Conservation (phyloP, 2,113 vertebrate species). For the Apaloderma vittatum region DNA sequence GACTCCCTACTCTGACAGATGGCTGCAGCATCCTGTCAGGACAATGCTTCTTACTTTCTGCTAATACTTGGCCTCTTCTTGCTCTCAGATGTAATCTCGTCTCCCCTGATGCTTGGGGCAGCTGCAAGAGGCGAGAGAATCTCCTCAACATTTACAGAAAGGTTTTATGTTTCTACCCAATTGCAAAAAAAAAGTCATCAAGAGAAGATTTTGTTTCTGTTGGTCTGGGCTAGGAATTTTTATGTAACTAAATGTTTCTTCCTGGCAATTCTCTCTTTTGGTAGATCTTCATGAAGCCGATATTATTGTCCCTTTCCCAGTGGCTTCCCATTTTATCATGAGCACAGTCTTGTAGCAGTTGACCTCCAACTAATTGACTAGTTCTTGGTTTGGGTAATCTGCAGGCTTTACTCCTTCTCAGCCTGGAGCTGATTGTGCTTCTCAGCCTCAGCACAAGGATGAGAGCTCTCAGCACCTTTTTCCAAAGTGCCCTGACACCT, state of each 20-base stretch:
- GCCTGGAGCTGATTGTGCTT: background rate
- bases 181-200: background rate
- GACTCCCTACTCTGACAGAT: background rate
- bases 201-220: slow-evolving; percentile 23
- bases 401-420: background rate
- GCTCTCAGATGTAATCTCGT: background rate
- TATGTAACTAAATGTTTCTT: background rate
- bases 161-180: background rate
- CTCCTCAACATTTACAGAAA: slow-evolving; percentile 14
- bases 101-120: background rate
- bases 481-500: background rate
- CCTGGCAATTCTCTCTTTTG: background rate
- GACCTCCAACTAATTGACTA: background rate
- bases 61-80: background rate
- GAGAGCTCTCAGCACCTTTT: background rate
- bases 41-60: background rate
- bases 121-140: background rate
- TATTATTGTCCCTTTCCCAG: background rate
- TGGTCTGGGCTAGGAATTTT: background rate
- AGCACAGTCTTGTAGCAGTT: background rate
- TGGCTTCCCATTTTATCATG: background rate
- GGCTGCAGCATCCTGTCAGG: background rate
- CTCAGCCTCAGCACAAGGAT: background rate
- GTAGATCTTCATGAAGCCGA: background rate
- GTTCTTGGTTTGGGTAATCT: background rate